Conservation (phyloP, 64 coral and sea anemone species). For the Stichodactyla mertensii region DNA sequence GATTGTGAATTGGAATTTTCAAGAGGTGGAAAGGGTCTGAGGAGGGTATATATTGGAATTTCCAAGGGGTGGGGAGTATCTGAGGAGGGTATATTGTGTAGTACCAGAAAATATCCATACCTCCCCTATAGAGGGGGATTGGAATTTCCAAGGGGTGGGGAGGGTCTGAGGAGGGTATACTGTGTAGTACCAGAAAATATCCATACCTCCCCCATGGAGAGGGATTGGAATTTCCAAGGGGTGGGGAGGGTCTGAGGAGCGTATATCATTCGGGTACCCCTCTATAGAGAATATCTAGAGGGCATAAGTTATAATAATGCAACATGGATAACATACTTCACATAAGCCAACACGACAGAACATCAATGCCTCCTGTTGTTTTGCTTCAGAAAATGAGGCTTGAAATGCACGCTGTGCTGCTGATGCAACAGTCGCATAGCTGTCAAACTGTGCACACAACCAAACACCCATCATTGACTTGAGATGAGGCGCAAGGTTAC, state of each 20-base stretch:
- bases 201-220: no score
- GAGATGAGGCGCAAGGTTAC: slow-evolving; percentile 85
- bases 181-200: no score
- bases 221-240: neutral
- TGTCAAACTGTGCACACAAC: slow-evolving; percentile 86
- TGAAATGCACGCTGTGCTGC: slow-evolving; percentile 62
- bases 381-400: slow-evolving; percentile 65
- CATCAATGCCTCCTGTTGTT: slow-evolving; percentile 64
- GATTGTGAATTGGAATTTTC: neutral
- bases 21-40: neutral
- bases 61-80: neutral
- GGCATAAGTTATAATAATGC: neutral
- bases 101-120: no score
- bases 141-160: no score
- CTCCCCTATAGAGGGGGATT: no score
- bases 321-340: slow-evolving; percentile 14
- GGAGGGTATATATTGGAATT: neutral
- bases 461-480: slow-evolving; percentile 82
- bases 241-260: neutral
- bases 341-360: slow-evolving; percentile 81
- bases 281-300: no score
- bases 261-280: no score
- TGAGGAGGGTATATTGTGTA: neutral
- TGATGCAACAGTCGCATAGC: slow-evolving; percentile 79
- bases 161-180: no score